A percentile compares a stretch with the other conserved stretches of the same genome.
Conservation (phyloP, 2,888 invertebrate species). For the Notodonta ziczac region DNA sequence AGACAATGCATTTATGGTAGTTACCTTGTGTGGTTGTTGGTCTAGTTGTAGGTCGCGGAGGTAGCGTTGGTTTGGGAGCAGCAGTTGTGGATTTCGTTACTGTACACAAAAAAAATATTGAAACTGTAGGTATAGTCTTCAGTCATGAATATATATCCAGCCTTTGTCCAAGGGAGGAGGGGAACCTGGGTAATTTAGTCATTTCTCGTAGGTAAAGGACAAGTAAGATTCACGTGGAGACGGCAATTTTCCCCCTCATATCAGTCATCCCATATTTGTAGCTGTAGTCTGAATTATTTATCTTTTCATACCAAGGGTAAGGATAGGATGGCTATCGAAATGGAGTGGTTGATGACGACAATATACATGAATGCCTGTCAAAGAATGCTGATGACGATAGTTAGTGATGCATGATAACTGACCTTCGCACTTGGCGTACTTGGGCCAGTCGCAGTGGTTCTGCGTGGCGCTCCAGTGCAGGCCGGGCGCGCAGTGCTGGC, state of each 20-base stretch:
- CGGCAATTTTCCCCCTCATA: too few relatives aligned
- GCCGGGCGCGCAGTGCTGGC: slow-evolving; percentile 91
- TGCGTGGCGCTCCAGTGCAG: slow-evolving; percentile 91
- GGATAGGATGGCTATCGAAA: too few relatives aligned
- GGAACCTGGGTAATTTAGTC: too few relatives aligned
- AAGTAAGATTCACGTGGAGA: too few relatives aligned
- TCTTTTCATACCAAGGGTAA: too few relatives aligned
- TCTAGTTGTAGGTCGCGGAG: slow-evolving; percentile 45
- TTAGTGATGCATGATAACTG: slow-evolving; percentile 10
- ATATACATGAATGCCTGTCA: too few relatives aligned
- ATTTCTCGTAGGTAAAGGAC: too few relatives aligned
- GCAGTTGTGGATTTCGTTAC: slow-evolving; percentile 54
- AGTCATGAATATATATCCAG: too few relatives aligned
- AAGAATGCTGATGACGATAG: too few relatives aligned
- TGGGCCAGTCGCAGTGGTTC: slow-evolving; percentile 93
- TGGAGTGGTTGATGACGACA: too few relatives aligned
- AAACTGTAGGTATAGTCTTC: too few relatives aligned
- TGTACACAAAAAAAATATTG: slow-evolving; percentile 14
- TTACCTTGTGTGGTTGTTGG: slow-evolving; percentile 30
- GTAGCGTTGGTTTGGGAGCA: slow-evolving; percentile 58
- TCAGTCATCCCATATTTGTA: not conserved
- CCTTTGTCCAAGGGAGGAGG: too few relatives aligned
- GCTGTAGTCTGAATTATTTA: not conserved
- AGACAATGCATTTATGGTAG: not conserved
- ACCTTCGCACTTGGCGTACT: slow-evolving; percentile 87